Percentiles rank a stretch among this genome's conserved stretches.
Conservation (phyloP, 2,888 invertebrate genomes). For the Tiphia femorata region DNA sequence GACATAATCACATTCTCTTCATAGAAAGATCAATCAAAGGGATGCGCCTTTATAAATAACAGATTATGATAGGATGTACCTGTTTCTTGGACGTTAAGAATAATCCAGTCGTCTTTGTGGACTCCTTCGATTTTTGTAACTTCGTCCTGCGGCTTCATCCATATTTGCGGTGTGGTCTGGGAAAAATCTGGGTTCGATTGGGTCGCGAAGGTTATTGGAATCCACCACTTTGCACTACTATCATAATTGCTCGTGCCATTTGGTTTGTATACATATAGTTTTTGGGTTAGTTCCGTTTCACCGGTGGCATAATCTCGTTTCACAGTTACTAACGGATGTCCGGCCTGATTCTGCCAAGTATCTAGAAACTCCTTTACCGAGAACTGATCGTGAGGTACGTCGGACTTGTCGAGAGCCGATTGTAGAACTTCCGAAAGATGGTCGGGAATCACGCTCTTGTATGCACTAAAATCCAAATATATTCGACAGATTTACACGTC, state of each 20-base stretch:
- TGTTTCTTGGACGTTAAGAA: conserved; percentile 75
- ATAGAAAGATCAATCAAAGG: too few relatives aligned
- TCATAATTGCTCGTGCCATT: too few relatives aligned
- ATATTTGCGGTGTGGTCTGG: conserved; percentile 25
- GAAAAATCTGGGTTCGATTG: conserved; percentile 25
- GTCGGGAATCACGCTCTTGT: conserved; percentile 4
- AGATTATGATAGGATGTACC: too few relatives aligned
- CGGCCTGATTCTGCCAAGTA: conserved; percentile 25
- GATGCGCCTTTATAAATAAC: too few relatives aligned
- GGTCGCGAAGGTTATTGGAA: conserved; percentile 53
- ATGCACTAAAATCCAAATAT: too few relatives aligned
- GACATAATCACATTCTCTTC: too few relatives aligned
- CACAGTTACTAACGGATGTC: conserved; percentile 26
- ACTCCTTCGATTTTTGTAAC: conserved; percentile 22
- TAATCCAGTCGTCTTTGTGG: conserved; percentile 70
- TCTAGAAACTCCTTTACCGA: conserved; percentile 25
- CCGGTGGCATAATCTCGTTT: conserved; percentile 23
- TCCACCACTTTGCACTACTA: conserved; percentile 41
- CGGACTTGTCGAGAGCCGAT: conserved; percentile 7
- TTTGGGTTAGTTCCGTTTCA: background rate
- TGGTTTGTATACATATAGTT: too few relatives aligned
- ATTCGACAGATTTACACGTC: too few relatives aligned
- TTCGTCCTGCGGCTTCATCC: conserved; percentile 22
- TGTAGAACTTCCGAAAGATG: conserved; percentile 30
- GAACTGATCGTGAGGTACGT: background rate